Evolutionary conservation across 2,797 vertebrate genomes (phyloP).

Genomic region (Leuciscus waleckii): DNA sequence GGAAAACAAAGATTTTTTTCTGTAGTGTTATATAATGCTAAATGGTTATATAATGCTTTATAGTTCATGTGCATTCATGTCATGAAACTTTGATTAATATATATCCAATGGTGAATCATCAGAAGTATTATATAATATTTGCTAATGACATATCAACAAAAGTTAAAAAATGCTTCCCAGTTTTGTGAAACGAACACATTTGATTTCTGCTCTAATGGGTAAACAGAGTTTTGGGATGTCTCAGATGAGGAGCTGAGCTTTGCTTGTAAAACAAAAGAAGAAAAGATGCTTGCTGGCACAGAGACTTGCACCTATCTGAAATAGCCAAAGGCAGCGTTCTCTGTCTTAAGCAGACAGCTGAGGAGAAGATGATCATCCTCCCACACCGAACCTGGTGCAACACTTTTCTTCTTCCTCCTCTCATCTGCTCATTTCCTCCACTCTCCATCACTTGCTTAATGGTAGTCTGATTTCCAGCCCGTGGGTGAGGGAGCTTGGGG

Average conservation of each 20-base stretch:
- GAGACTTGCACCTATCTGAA: constrained; percentile 47
- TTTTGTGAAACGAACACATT: not conserved
- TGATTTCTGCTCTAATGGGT: constrained; percentile 26
- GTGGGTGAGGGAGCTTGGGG: constrained; percentile 47
- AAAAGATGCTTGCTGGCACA: constrained; percentile 12
- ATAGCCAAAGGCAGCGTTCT: constrained; percentile 46
- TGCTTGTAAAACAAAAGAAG: constrained; percentile 8
- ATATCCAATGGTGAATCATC: constrained; percentile 7
- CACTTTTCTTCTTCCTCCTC: constrained; percentile 57
- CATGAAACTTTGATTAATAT: constrained; percentile 15
- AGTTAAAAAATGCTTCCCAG: not conserved
- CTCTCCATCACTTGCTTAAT: constrained; percentile 44
- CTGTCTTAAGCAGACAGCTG: constrained; percentile 56
- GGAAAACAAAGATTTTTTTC: not conserved
- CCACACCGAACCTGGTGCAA: constrained; percentile 50
- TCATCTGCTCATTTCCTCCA: constrained; percentile 62
- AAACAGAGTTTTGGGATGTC: constrained; percentile 10
- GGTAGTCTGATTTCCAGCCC: constrained; percentile 29
- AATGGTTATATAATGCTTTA: constrained; percentile 7
- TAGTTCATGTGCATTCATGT: constrained; percentile 23
- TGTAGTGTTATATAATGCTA: not conserved
- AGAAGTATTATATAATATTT: constrained; percentile 12
- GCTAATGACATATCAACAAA: constrained; percentile 11
- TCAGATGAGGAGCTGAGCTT: constrained; percentile 5
- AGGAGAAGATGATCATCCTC: constrained; percentile 56